Evolutionary conservation across 2,113 vertebrate genomes (phyloP), one percentile per base, ranked within the genome.

Genomic region (Pyrgilauda ruficollis): DNA sequence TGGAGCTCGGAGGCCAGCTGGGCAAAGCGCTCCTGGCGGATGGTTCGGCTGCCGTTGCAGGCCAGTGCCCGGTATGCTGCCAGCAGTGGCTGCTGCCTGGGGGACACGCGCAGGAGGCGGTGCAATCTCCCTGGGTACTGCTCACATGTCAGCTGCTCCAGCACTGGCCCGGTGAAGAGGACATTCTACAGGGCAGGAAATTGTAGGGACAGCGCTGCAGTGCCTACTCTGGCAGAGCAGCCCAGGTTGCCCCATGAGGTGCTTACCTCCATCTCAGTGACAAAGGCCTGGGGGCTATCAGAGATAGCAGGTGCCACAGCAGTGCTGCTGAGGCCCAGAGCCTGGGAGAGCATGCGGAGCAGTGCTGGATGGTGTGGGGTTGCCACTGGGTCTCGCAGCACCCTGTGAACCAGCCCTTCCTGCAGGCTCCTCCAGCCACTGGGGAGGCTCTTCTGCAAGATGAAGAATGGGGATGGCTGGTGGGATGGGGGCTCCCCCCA

Each of bases 61-160:
- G 98, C 82, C 0, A 97, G 30, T 0, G 49, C 93, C 56, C 41
- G 97, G 95, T 99, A 99, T 1, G 95, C 88, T 83, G 89, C 95
- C 89, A 99, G 97, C 14, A 95, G 74, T 0, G 96, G 80, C 77
- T 95, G 97, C 94, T 98, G 98, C 33, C 94, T 86, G 7, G 98
- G 97, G 0, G 98, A 97, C 49, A 98, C 96, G 0, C 30, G 66
- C 20, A 99, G 97, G 91, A 99, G 98, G 44, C 63, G 98, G 24
- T 61, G 97, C 79, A 99, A 97, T 47, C 96, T 95, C n/a, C 96
- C 81, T 0, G 94, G 84, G 17, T 95, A 96, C 19, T 96, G 98
- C 5, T 97, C 91, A 15, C 99, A 99, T 0, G 99, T 99, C 86
- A 99, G 97, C 49, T 70, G 83, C 96, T 99, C 99, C 94, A 99